Evolutionary conservation across 2,888 invertebrate genomes (phyloP).

Genomic region (Melieria crassipennis): DNA sequence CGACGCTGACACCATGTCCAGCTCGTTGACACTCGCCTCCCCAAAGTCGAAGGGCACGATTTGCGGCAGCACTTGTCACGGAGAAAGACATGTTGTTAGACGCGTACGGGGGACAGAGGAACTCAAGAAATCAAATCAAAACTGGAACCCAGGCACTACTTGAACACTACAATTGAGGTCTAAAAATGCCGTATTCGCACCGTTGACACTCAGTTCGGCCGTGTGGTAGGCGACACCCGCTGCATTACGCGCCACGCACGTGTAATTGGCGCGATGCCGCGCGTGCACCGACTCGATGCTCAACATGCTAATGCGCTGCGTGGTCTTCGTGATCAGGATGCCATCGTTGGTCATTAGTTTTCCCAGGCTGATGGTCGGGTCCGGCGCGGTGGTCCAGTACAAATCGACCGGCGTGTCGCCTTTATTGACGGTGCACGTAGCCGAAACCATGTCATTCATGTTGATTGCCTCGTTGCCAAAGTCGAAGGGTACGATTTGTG

Average conservation of each 20-base stretch:
- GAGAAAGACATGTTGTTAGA: neutral
- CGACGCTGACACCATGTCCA: conserved; percentile 75
- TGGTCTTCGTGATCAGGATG: conserved; percentile 71
- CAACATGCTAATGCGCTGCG: conserved; percentile 73
- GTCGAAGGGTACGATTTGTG: conserved; percentile 81
- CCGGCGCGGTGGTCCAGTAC: conserved; percentile 70
- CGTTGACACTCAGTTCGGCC: conserved; percentile 78
- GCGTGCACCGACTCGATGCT: conserved; percentile 76
- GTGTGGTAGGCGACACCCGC: conserved; percentile 77
- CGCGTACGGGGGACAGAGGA: neutral
- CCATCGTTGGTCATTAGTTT: conserved; percentile 70
- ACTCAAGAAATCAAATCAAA: conserved; percentile 6
- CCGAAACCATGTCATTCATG: conserved; percentile 78
- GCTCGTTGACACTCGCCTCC: conserved; percentile 74
- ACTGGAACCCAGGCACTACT: neutral
- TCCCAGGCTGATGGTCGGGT: conserved; percentile 69
- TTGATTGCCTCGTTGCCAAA: conserved; percentile 82
- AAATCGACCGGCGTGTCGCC: conserved; percentile 84
- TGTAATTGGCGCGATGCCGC: conserved; percentile 79
- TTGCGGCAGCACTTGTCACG: conserved; percentile 72
- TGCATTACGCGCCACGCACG: conserved; percentile 77
- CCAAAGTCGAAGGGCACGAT: conserved; percentile 79
- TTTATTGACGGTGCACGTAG: conserved; percentile 77
- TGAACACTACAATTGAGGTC: neutral
- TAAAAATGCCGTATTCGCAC: conserved; percentile 60